These are phyloP conservation scores for Spodoptera litura DNA, from an alignment of 1,140 invertebrate genomes.

Conservation along the genomic window DNA sequence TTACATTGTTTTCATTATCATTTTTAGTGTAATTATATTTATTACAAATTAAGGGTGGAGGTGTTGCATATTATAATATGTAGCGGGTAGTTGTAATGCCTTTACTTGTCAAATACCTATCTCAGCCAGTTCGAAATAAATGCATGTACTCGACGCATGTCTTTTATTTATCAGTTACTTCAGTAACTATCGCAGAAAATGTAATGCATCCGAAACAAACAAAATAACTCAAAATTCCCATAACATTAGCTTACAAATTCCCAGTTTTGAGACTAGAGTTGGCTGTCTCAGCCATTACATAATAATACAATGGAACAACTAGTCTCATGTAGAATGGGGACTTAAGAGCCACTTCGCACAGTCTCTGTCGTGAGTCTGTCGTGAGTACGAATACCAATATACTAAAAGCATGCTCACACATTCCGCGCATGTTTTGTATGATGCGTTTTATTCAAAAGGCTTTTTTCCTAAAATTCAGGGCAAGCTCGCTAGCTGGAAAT, in stretches of 20 bases:
- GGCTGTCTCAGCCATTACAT: conserved; percentile 45
- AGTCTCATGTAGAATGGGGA: conserved; percentile 37
- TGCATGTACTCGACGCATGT: no score
- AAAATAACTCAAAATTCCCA: not conserved
- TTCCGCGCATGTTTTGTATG: conserved; percentile 51
- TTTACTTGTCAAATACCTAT: no score
- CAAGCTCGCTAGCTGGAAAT: conserved; percentile 21
- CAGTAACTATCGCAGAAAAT: no score
- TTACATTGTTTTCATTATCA: no score
- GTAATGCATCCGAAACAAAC: not conserved
- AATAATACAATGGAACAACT: conserved; percentile 44
- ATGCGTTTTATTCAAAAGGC: conserved; percentile 42
- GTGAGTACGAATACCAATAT: conserved; percentile 62
- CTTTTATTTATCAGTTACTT: no score
- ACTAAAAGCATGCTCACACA: conserved; percentile 63
- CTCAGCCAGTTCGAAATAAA: no score
- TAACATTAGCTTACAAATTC: not conserved
- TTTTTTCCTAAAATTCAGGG: conserved; percentile 23
- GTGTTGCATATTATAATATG: no score
- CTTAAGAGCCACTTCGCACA: conserved; percentile 51
- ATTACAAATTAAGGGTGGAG: no score
- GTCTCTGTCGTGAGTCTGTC: conserved; percentile 51
- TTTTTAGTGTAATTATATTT: no score
- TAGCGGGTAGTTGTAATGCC: no score
- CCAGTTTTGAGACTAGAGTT: not conserved